Evolutionary conservation across 2,888 invertebrate genomes (phyloP).

Genomic region (Oxyteleia sp.): DNA sequence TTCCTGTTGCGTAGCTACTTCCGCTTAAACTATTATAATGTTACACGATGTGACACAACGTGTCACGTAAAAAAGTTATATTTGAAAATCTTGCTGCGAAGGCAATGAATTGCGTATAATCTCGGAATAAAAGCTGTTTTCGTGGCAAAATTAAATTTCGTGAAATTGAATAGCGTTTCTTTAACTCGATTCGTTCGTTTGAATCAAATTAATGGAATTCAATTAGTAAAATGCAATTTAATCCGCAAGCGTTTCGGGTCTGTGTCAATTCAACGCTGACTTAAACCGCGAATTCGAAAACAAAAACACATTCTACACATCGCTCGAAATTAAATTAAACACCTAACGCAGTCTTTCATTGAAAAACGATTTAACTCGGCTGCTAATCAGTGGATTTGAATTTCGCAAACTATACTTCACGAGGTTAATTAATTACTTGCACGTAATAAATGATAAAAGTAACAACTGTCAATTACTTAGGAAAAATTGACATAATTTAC

Average conservation of each 20-base stretch:
- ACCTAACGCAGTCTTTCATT: slow-evolving; percentile 13
- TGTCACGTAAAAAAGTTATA: neutral
- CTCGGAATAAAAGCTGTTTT: too few species aligned
- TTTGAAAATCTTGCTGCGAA: neutral
- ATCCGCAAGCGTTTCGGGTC: neutral
- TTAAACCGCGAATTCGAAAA: slow-evolving; percentile 17
- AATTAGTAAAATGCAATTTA: slow-evolving; percentile 28
- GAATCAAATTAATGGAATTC: slow-evolving; percentile 27
- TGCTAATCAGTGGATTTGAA: slow-evolving; percentile 37
- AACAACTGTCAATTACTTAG: slow-evolving; percentile 19
- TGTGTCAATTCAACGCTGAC: slow-evolving; percentile 1
- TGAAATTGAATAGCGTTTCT: too few species aligned
- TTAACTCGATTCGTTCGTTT: neutral
- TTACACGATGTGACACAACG: slow-evolving; percentile 8
- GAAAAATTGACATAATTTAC: slow-evolving; percentile 1
- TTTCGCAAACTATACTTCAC: slow-evolving; percentile 12
- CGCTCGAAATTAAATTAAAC: slow-evolving; percentile 37
- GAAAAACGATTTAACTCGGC: slow-evolving; percentile 32
- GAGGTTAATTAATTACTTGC: slow-evolving; percentile 32
- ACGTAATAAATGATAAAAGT: slow-evolving; percentile 27
- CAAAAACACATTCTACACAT: slow-evolving; percentile 13
- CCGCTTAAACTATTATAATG: slow-evolving; percentile 34
- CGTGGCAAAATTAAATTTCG: too few species aligned
- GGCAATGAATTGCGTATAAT: neutral
- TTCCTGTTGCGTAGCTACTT: slow-evolving; percentile 45